Base-by-base conservation (phyloP, 2,113 vertebrate species). In the Pungitius pungitius region DNA sequence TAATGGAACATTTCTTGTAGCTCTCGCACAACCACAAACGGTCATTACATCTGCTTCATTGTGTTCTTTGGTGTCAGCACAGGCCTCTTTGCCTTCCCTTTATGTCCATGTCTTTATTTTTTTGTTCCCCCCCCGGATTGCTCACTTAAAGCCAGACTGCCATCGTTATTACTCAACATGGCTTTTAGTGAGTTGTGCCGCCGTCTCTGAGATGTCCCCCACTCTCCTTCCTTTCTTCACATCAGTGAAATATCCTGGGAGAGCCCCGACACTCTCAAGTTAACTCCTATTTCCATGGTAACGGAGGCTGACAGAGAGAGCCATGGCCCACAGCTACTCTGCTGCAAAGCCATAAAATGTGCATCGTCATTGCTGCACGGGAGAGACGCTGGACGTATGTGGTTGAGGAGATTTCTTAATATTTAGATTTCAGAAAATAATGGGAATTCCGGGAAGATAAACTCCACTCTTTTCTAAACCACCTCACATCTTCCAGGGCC, bases 201-300 rank as follows among this genome's bases (percentile, higher is more conserved):
- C 59, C 13, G 49, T 83, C 1, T 2, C 42, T 33, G 57, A 81
- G 49, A 69, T 65, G 49, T 52, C 67, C 55, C 69, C 72, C n/a
- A 54, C 62, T 72, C 70, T 61, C 64, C 52, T 66, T 40, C 57
- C 47, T 66, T 52, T 35, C 63, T 82, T 70, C 73, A 67, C 75
- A 76, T 87, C 81, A 77, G 51, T 83, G 47, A 52, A 37, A 30
- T 79, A 87, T 82, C 77, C 58, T 6, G 51, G 80, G 87, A 81
- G 81, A 69, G 55, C 70, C 73, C 79, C 2, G 72, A 82, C n/a
- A n/a, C 80, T 85, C 82, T 82, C 58, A 88, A 82, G 78, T 88
- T 86, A 88, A 86, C 85, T 87, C 82, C 73, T 58, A 92, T 92
- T 88, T 86, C 91, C 90, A 91, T 92, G 88, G 90, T 87, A 90